A percentile compares a stretch with the other conserved stretches of the same genome.
Evolutionary conservation across 2,888 invertebrate genomes (phyloP).

Genomic region (Epinotia ramella): DNA sequence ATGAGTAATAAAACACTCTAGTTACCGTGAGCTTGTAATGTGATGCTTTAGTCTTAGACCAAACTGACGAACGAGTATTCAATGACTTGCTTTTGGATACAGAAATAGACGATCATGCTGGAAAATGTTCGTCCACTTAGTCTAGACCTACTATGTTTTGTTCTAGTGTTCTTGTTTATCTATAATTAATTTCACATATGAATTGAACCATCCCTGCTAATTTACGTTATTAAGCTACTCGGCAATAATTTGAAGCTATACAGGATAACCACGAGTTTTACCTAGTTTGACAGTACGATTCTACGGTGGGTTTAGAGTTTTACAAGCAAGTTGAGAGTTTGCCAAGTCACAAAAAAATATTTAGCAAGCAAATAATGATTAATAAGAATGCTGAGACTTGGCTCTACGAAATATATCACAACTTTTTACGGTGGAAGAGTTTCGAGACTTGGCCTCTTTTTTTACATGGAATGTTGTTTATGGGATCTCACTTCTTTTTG

Average conservation of each 20-base stretch:
- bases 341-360: no score
- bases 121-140: neutral
- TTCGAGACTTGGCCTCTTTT: no score
- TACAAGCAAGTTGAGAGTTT: neutral
- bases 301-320: neutral
- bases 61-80: neutral
- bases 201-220: no score
- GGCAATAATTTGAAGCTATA: neutral
- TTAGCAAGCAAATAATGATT: no score
- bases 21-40: conserved; percentile 51
- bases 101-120: neutral
- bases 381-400: no score
- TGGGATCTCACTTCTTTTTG: no score
- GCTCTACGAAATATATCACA: no score
- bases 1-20: neutral
- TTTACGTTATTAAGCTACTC: neutral
- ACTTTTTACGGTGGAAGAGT: no score
- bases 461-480: no score
- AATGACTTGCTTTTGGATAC: neutral
- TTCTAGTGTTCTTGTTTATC: no score
- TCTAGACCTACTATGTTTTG: no score
- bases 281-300: neutral
- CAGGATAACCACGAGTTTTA: neutral
- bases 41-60: conserved; percentile 46
- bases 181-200: no score